Conservation (phyloP, 2,888 invertebrate genomes). For the Cheilosia vernalis region DNA sequence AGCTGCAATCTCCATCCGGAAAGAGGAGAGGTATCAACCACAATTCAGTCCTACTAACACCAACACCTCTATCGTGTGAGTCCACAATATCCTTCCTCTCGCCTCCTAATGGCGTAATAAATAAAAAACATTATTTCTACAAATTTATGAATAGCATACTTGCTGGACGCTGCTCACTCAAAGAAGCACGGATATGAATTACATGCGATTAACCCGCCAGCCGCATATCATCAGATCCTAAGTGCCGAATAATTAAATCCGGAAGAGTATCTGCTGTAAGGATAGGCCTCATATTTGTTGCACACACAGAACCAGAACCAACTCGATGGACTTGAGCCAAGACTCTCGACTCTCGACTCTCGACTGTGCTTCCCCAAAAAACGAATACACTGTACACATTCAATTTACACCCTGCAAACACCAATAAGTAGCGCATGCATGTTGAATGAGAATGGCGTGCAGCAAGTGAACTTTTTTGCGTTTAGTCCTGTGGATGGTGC, state of each 20-base stretch:
- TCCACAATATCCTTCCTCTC: slow-evolving; percentile 37
- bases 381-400: slow-evolving; percentile 25
- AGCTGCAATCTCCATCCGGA: no score
- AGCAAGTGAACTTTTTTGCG: slow-evolving; percentile 60
- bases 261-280: slow-evolving; percentile 27
- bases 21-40: no score
- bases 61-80: slow-evolving; percentile 11
- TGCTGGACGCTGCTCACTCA: not conserved
- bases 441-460: slow-evolving; percentile 68
- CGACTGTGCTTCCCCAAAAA: not conserved
- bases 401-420: slow-evolving; percentile 72
- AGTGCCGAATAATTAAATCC: slow-evolving; percentile 73
- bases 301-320: slow-evolving; percentile 12
- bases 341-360: slow-evolving; percentile 21
- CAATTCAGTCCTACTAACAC: no score
- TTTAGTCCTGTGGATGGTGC: slow-evolving; percentile 39
- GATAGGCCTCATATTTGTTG: slow-evolving; percentile 30
- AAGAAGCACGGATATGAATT: slow-evolving; percentile 58
- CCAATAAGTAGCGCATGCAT: slow-evolving; percentile 72
- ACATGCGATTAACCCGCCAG: slow-evolving; percentile 62
- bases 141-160: slow-evolving; percentile 46
- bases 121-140: slow-evolving; percentile 7
- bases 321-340: slow-evolving; percentile 69
- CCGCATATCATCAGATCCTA: slow-evolving; percentile 52
- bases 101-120: slow-evolving; percentile 46